Evolutionary conservation across 2,113 vertebrate genomes (phyloP), one percentile per base, ranked within the genome.

Genomic region (Gambusia holbrooki): DNA sequence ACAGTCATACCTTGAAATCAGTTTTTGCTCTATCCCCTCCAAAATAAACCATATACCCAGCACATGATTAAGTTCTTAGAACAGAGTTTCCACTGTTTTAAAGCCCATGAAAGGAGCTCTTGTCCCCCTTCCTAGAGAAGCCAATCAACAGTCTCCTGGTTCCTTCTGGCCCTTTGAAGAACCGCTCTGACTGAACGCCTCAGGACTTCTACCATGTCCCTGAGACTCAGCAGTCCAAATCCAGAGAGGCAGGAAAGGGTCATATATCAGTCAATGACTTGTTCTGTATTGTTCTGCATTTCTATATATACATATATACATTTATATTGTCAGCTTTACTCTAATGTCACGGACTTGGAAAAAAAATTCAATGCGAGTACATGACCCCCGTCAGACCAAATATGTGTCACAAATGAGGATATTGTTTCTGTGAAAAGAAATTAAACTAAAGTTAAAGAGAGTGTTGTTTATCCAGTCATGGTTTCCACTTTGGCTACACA

Each of bases 31-130:
- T 63, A 6, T 58, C 71, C 83, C 74, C 68, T 73, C 85, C 51
- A 67, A 48, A 84, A 60, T 84, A 91, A 81, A 73, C 91, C 88
- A 93, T 89, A 92, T 91, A 90, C 80, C 84, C 89, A 73, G 90
- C 77, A 22, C 83, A 82, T 94, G 94, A 94, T 90, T 92, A 90
- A 91, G 73, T 83, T 89, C 69, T 88, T 76, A 68, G 80, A 90
- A 95, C 93, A 95, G 89, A 91, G 87, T 91, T 89, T 88, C 84
- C 87, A 93, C 93, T 89, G 94, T 95, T 93, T 84, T 71, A 74
- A 58, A 73, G 75, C 51, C 71, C 71, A 88, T 94, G 93, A 95
- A 94, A 89, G 77, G 74, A 83, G 60, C 62, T 85, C 92, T 94
- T 95, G 93, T 94, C 81, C 83, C 83, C 42, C 51, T 60, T 84